Evolutionary conservation across 2,797 vertebrate species (phyloP).

Genomic region (Graptemys geographica): DNA sequence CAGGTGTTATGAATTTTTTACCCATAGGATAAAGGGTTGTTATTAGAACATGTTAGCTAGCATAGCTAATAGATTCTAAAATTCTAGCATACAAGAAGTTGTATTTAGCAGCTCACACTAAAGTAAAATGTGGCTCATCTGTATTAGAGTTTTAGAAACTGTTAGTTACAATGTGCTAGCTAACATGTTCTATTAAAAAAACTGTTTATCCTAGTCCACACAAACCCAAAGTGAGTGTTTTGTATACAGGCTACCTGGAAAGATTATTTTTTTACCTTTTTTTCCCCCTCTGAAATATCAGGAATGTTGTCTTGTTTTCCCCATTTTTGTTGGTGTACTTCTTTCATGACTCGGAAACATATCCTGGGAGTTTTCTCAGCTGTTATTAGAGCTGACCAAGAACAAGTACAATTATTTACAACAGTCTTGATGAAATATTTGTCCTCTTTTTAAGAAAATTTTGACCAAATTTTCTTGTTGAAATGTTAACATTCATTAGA

Average conservation of each 20-base stretch:
- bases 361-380: neutral
- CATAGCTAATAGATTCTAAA: neutral
- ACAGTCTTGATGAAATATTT: neutral
- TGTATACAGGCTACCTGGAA: neutral
- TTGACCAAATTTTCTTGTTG: neutral
- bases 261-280: neutral
- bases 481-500: neutral
- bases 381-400: neutral
- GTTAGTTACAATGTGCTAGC: neutral
- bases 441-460: neutral
- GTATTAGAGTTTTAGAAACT: neutral
- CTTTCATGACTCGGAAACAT: neutral
- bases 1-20: neutral
- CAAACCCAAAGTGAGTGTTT: neutral
- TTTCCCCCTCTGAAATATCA: neutral
- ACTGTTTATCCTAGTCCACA: neutral
- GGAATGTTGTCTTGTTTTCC: neutral
- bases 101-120: neutral
- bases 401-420: neutral
- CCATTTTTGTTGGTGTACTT: neutral
- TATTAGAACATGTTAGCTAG: neutral
- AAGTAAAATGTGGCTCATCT: neutral
- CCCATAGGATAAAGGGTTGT: neutral
- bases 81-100: neutral
- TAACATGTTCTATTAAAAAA: neutral